Conservation (phyloP, 2,888 invertebrate species). For the Drosophila subsilvestris region DNA sequence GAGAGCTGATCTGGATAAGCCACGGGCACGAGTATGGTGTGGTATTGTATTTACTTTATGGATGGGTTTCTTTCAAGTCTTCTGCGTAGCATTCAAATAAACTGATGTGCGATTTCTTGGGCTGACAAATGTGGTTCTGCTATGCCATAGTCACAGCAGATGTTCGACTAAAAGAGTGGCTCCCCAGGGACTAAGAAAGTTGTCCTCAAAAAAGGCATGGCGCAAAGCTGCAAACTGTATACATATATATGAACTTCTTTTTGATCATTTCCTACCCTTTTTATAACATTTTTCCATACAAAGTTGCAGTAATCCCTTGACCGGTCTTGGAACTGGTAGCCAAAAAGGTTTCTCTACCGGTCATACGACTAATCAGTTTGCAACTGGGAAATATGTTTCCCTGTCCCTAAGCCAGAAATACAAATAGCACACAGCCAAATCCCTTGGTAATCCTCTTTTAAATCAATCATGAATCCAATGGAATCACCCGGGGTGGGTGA, state of each 20-base stretch:
- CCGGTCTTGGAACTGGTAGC: neutral
- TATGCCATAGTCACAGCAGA: neutral
- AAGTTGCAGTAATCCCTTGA: too few species aligned
- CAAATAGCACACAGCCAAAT: neutral
- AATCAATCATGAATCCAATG: neutral
- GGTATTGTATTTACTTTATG: neutral
- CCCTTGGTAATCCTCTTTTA: neutral
- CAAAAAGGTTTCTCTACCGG: neutral
- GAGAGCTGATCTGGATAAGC: constrained; percentile 15
- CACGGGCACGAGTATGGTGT: neutral
- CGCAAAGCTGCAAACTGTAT: too few species aligned
- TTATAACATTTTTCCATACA: neutral
- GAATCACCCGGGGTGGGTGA: neutral
- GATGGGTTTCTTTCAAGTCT: neutral
- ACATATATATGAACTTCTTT: neutral
- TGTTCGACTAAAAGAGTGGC: neutral
- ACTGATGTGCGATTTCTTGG: neutral
- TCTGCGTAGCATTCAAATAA: neutral
- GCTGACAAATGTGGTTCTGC: neutral
- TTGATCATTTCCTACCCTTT: neutral
- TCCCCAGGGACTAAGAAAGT: too few species aligned
- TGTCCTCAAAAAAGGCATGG: too few species aligned
- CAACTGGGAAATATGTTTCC: too few species aligned
- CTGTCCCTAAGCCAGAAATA: too few species aligned
- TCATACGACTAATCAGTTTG: too few species aligned